phyloP scores from a whole-genome alignment of 2,113 vertebrate species.

The Monopterus albus region DNA sequence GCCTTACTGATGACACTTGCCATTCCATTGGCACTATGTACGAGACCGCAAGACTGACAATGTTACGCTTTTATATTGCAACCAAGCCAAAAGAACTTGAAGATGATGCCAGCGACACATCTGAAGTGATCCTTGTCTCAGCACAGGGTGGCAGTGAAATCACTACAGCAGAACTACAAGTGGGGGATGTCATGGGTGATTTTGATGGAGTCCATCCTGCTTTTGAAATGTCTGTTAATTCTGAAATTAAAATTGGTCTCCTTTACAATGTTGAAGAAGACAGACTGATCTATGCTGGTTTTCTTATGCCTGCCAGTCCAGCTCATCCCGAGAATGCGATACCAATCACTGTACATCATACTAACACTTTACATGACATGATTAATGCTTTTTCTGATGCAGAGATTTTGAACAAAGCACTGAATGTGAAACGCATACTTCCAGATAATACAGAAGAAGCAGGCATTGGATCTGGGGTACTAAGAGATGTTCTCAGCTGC shows the following conservation, averaged over 20 bases:
- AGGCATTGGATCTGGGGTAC: conserved; percentile 31
- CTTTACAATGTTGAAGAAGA: not conserved
- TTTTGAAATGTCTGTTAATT: not conserved
- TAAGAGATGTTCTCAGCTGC: conserved; percentile 34
- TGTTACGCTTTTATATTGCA: conserved; percentile 9
- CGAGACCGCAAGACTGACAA: conserved; percentile 7
- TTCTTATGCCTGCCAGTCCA: not conserved
- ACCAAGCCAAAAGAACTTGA: conserved; percentile 10
- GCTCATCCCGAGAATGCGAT: too few species aligned
- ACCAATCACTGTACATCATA: too few species aligned
- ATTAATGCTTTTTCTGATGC: conserved; percentile 29
- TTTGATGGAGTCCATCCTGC: not conserved
- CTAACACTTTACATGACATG: conserved; percentile 26
- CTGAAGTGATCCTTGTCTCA: conserved; percentile 20
- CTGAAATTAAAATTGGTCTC: not conserved
- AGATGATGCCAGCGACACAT: conserved; percentile 5
- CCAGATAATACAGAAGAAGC: conserved; percentile 41
- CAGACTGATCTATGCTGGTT: not conserved
- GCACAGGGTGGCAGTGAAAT: conserved; percentile 10
- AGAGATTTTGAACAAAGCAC: conserved; percentile 25
- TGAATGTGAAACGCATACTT: conserved; percentile 28
- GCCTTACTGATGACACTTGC: conserved; percentile 12
- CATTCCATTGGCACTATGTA: conserved; percentile 13
- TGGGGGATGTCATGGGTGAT: not conserved
- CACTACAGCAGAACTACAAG: too few species aligned